These are phyloP conservation scores for Cantharis rustica DNA, from an alignment of 2,888 invertebrate species.

Conservation along the genomic window DNA sequence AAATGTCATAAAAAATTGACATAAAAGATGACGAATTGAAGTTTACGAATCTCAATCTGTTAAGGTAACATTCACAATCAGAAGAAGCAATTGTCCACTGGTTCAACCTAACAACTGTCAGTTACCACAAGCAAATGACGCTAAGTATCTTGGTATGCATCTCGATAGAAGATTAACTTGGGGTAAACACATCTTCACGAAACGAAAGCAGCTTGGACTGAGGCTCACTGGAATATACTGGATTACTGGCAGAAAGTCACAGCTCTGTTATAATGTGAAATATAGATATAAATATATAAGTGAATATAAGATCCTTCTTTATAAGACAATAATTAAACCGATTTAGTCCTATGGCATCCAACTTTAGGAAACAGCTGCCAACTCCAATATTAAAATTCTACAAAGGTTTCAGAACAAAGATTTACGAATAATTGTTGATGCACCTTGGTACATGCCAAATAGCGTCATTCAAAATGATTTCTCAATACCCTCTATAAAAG, in stretches of 20 bases:
- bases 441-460: background rate
- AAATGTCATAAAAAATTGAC: background rate
- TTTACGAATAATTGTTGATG: background rate
- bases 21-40: background rate
- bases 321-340: background rate
- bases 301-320: too few relatives aligned
- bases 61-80: conserved; percentile 29
- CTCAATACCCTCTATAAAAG: too few relatives aligned
- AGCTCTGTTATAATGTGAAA: too few relatives aligned
- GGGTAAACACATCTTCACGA: background rate
- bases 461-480: background rate
- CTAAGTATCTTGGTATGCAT: background rate
- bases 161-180: background rate
- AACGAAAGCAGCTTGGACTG: background rate
- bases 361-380: background rate
- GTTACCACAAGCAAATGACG: background rate
- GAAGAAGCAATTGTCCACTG: background rate
- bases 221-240: background rate
- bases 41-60: conserved; percentile 26
- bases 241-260: background rate
- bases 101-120: conserved; percentile 6
- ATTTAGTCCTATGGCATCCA: background rate
- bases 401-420: conserved; percentile 1
- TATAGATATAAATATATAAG: too few relatives aligned
- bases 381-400: background rate